Base-by-base conservation (phyloP, 2,113 vertebrate genomes). In the Vidua chalybeata region DNA sequence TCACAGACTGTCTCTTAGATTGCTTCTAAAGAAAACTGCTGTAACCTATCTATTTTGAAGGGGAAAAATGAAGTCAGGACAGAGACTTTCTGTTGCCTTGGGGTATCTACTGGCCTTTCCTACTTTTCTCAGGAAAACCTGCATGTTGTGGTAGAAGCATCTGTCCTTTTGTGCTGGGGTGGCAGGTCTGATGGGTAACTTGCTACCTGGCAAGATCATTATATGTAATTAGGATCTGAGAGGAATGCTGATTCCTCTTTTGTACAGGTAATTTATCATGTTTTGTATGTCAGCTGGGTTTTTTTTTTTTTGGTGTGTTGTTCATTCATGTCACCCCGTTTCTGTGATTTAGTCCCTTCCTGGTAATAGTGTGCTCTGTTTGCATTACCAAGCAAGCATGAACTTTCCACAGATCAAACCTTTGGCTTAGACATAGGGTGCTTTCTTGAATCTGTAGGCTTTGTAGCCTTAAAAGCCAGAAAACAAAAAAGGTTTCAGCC, bases 401-500 rank as follows among this genome's bases (percentile, higher is more conserved):
- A 91, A 59, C 59, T 94, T 91, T 41, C 35, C 0, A 0, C 74
- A 43, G 56, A 63, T 67, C 28, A 72, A 75, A 52, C 37, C 83
- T 66, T 61, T 81, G 68, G n/a, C 52, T 58, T 73, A 59, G 51
- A 59, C 17, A 31, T 2, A 30, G 41, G 24, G 7, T 84, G 61
- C 14, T 55, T 73, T 24, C 68, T 73, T 87, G 51, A 33, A 33
- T 83, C 82, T 51, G 30, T 49, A 45, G 48, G 61, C 48, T 86
- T 90, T 80, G 67, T 84, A 88, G 72, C 86, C 61, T 77, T 73
- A 74, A 78, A 81, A 84, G 46, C 61, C 68, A 55, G 55, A 49
- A 92, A 83, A 69, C 31, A 84, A 73, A 90, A 82, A 68, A 69
- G 16, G 27, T 54, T 92, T 94, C 91, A 93, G 49, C 73, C 73